Evolutionary conservation across 2,888 invertebrate species (phyloP).

Genomic region (Pterostichus madidus): DNA sequence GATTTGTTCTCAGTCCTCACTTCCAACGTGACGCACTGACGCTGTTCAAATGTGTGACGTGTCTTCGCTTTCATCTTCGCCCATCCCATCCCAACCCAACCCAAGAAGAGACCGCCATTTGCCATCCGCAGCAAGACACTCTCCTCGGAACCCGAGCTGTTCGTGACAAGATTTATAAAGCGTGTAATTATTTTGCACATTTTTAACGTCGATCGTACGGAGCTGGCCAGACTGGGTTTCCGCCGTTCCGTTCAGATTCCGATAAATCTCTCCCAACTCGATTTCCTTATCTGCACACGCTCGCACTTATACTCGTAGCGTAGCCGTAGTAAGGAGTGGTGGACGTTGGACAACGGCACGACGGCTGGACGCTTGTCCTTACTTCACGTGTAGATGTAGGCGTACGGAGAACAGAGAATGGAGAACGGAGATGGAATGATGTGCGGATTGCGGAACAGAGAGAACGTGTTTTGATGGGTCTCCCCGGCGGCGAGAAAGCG

Average conservation of each 20-base stretch:
- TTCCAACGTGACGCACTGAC: background rate
- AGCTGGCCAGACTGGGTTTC: slow-evolving; percentile 32
- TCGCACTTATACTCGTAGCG: slow-evolving; percentile 25
- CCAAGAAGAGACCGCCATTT: slow-evolving; percentile 3
- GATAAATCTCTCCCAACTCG: slow-evolving; percentile 35
- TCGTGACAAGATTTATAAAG: slow-evolving; percentile 57
- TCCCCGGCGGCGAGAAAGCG: slow-evolving; percentile 39
- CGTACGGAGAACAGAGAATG: background rate
- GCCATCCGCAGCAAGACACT: background rate
- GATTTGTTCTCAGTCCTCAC: background rate
- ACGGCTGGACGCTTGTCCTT: background rate
- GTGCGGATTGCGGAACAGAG: slow-evolving; percentile 31
- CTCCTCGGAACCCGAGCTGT: slow-evolving; percentile 37
- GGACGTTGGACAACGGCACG: background rate
- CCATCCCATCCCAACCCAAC: background rate
- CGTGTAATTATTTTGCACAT: slow-evolving; percentile 57
- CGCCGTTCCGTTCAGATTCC: slow-evolving; percentile 41
- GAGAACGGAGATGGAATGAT: slow-evolving; percentile 27
- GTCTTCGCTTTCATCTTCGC: slow-evolving; percentile 33
- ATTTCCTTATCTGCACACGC: slow-evolving; percentile 53
- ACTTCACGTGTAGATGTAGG: background rate
- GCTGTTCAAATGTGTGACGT: slow-evolving; percentile 3
- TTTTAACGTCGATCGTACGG: slow-evolving; percentile 34
- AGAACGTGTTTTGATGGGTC: slow-evolving; percentile 60
- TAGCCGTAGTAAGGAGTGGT: background rate